Conservation (phyloP, 2,797 vertebrate genomes). For the Coilia nasus region DNA sequence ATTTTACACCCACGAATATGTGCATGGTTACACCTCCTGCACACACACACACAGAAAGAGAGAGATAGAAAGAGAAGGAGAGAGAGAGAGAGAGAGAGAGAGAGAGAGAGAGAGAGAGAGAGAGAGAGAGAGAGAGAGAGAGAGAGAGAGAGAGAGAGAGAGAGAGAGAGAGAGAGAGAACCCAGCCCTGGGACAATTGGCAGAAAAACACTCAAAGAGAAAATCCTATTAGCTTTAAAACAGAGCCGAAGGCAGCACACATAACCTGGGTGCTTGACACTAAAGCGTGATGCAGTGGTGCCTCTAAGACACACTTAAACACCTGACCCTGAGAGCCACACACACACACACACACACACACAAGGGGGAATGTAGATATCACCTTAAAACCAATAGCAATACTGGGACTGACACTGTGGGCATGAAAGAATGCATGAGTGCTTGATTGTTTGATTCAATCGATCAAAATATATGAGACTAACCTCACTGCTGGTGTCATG, state of each 20-base stretch:
- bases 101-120: constrained; percentile 26
- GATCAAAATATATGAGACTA: neutral
- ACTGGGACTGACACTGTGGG: neutral
- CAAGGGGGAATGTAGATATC: neutral
- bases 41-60: neutral
- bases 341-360: neutral
- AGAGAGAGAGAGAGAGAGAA: neutral
- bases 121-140: too few species aligned
- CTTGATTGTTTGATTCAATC: neutral
- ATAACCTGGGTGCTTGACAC: constrained; percentile 2
- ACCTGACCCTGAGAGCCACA: neutral
- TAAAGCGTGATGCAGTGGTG: constrained; percentile 1
- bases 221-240: constrained; percentile 25
- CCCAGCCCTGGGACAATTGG: neutral
- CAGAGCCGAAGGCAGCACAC: neutral
- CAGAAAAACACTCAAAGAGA: constrained; percentile 9
- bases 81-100: constrained; percentile 21
- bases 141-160: too few species aligned
- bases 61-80: too few species aligned
- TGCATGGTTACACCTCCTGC: too few species aligned
- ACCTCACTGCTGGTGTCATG: neutral
- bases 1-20: too few species aligned
- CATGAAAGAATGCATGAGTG: neutral
- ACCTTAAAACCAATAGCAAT: neutral
- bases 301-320: constrained; percentile 12